Conservation (phyloP, 1,140 invertebrate species). For the Copidosoma floridanum region DNA sequence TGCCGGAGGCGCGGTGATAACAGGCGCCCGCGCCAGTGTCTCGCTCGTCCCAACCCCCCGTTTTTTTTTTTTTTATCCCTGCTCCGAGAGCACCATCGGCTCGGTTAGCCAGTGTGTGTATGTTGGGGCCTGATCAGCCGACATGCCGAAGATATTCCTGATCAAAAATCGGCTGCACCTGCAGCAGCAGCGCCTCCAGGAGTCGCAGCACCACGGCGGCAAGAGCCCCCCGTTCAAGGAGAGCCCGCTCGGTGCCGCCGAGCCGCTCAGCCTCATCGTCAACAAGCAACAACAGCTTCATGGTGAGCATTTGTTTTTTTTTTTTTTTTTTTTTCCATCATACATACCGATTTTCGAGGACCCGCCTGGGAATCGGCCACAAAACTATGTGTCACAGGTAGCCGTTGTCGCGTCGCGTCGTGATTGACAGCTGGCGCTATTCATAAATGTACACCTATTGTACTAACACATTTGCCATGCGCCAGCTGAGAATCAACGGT, state of each 20-base stretch:
- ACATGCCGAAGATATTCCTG: constrained; percentile 87
- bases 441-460: too few relatives aligned
- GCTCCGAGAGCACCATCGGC: too few relatives aligned
- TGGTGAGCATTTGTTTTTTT: constrained; percentile 42
- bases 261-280: constrained; percentile 55
- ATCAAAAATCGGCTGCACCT: constrained; percentile 85
- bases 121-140: too few relatives aligned
- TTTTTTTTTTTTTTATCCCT: too few relatives aligned
- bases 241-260: constrained; percentile 45
- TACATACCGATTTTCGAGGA: too few relatives aligned
- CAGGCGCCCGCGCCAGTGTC: too few relatives aligned
- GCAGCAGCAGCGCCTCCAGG: constrained; percentile 75
- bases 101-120: too few relatives aligned
- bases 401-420: too few relatives aligned
- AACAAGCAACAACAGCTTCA: constrained; percentile 55
- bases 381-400: not conserved
- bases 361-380: not conserved
- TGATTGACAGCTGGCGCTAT: too few relatives aligned
- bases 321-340: not conserved
- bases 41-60: too few relatives aligned
- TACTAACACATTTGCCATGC: too few relatives aligned
- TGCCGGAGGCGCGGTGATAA: constrained; percentile 9
- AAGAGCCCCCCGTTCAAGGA: constrained; percentile 52
- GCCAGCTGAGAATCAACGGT: too few relatives aligned
- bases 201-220: constrained; percentile 66